phyloP scores from a whole-genome alignment of 1,140 invertebrate genomes.

The Oreohelix idahoensis region DNA sequence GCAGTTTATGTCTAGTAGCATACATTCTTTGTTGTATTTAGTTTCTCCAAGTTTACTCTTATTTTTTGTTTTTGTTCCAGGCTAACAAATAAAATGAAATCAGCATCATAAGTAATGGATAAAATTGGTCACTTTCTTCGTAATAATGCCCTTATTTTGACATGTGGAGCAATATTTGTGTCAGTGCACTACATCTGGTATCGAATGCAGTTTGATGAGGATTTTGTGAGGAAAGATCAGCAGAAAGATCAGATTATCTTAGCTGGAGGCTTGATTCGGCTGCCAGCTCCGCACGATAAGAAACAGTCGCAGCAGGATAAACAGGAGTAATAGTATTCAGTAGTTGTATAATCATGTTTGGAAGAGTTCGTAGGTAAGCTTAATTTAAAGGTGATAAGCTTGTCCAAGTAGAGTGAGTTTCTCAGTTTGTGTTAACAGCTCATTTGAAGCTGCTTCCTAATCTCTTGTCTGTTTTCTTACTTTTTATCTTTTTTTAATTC shows the following conservation, averaged over 20 bases:
- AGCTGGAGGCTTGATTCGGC: background rate
- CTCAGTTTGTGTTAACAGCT: too few species aligned
- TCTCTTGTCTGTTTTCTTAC: too few species aligned
- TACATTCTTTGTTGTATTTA: too few species aligned
- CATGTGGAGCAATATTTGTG: conserved; percentile 34
- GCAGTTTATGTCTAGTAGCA: too few species aligned
- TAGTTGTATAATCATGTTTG: background rate
- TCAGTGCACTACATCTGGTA: conserved; percentile 47
- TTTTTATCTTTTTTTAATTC: too few species aligned
- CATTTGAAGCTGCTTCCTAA: too few species aligned
- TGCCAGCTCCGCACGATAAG: background rate
- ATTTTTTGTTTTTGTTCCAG: conserved; percentile 1
- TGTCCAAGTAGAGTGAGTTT: too few species aligned
- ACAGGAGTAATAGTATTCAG: background rate
- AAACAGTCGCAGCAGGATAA: background rate
- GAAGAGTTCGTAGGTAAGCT: background rate
- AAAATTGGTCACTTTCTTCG: conserved; percentile 17
- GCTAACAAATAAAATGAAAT: background rate
- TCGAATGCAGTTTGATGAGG: conserved; percentile 42
- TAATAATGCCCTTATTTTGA: background rate
- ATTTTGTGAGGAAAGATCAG: conserved; percentile 40
- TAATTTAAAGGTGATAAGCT: too few species aligned
- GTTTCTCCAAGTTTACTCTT: too few species aligned
- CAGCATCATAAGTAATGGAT: background rate
- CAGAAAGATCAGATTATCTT: conserved; percentile 34